Percentiles rank a stretch among this genome's conserved stretches.
These are phyloP conservation scores for Leptoclinus maculatus DNA, from an alignment of 2,797 vertebrate genomes.

Conservation along the genomic window DNA sequence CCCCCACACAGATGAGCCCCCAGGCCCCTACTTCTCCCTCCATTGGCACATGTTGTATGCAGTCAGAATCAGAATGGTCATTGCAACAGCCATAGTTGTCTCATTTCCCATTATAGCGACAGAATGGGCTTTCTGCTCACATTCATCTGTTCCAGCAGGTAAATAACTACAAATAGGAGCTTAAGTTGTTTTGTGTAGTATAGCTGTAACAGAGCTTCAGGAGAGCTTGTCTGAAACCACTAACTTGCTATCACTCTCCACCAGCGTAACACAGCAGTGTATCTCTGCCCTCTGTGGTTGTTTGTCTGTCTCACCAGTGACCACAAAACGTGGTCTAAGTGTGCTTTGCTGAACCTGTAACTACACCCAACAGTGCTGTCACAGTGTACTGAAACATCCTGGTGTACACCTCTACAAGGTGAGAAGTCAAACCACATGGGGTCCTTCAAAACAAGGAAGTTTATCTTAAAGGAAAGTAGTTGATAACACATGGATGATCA, in stretches of 20 bases:
- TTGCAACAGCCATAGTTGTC: slow-evolving; percentile 9
- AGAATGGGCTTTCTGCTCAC: not conserved
- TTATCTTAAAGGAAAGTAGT: not conserved
- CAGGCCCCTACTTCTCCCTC: slow-evolving; percentile 3
- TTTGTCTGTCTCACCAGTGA: not conserved
- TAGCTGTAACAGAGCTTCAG: not conserved
- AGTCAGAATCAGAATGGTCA: slow-evolving; percentile 17
- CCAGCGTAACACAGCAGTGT: not conserved
- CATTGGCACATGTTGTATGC: slow-evolving; percentile 28
- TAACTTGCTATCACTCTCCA: not conserved
- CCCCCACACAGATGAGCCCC: slow-evolving; percentile 4
- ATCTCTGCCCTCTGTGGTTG: not conserved
- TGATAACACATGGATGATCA: not conserved
- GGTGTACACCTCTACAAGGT: not conserved
- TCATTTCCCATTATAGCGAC: slow-evolving; percentile 6
- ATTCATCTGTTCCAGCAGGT: not conserved
- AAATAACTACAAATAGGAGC: slow-evolving; percentile 8
- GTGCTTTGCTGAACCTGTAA: not conserved
- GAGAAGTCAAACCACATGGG: not conserved
- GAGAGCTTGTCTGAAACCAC: not conserved
- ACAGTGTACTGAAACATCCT: not conserved
- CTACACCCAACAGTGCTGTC: not conserved
- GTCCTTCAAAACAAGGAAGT: not conserved
- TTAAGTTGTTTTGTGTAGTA: slow-evolving; percentile 14
- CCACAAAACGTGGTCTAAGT: not conserved